Base-by-base conservation (phyloP, 2,797 vertebrate species). In the Dromococcyx pavoninus region DNA sequence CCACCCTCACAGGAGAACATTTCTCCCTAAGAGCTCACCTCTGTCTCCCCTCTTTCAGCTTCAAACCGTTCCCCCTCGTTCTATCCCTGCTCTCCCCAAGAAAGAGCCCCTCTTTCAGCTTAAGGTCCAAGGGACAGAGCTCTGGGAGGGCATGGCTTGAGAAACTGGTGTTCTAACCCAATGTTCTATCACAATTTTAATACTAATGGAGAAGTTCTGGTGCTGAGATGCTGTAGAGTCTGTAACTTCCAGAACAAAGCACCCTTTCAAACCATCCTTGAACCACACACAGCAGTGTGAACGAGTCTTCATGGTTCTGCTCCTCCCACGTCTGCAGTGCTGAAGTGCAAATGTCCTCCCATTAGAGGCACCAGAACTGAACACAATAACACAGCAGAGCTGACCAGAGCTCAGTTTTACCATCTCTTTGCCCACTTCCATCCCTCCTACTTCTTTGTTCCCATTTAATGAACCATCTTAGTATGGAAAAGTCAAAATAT, bases 91-190 rank as follows among this genome's bases (percentile, higher is more conserved):
- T n/a, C n/a, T n/a, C n/a, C n/a, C n/a, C n/a, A n/a, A n/a, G n/a
- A n/a, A n/a, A n/a, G n/a, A n/a, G n/a, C 39, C 39, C 10, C 39
- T 41, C 39, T 41, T 41, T 10, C 39, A 41, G 39, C 14, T 41
- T 41, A 41, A 41, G 10, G 39, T 41, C 39, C 39, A 41, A 54
- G 17, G n/a, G 48, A 48, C 1, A 1, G 30, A 9, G 0, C 1
- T 27, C 53, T 43, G 61, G 35, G n/a, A 73, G 48, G 35, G 30
- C 27, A 57, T 35, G 28, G 11, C 9, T 19, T 4, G 1, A 37
- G 60, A 30, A 50, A 32, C 7, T 21, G 17, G 4, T 4, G 2
- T 23, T 72, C 69, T 11, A 79, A 64, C 78, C 4, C 22, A 48
- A 5, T 9, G 16, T 2, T 32, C 8, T 4, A 12, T 2, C 39